These are phyloP conservation scores for Ypsolopha sequella DNA, from an alignment of 2,888 invertebrate genomes.

Conservation along the genomic window DNA sequence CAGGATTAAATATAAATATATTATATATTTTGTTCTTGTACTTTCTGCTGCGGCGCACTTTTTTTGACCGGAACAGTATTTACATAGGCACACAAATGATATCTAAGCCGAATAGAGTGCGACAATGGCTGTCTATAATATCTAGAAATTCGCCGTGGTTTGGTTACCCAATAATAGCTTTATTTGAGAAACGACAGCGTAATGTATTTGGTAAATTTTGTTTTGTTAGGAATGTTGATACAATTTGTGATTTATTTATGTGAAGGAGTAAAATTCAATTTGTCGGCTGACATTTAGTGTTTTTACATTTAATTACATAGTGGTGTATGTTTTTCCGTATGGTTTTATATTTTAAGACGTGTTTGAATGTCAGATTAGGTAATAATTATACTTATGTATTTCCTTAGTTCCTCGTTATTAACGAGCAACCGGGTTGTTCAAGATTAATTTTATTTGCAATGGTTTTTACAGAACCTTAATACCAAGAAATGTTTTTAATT, in stretches of 20 bases:
- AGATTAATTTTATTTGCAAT: too few relatives aligned
- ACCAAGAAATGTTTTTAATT: too few relatives aligned
- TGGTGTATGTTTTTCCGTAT: too few relatives aligned
- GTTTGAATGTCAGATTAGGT: too few relatives aligned
- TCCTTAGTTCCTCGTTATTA: too few relatives aligned
- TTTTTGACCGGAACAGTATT: neutral
- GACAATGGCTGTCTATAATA: conserved; percentile 15
- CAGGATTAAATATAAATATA: neutral
- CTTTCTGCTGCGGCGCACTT: neutral
- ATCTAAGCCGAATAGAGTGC: neutral
- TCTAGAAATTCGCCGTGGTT: conserved; percentile 8
- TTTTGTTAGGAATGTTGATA: neutral
- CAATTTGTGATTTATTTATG: neutral
- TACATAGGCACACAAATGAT: conserved; percentile 11
- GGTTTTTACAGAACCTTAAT: too few relatives aligned
- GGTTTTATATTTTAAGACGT: too few relatives aligned
- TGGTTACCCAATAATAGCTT: conserved; percentile 3
- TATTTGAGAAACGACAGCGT: conserved; percentile 1
- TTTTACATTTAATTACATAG: neutral
- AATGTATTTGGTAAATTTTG: neutral
- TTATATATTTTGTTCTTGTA: neutral
- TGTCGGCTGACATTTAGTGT: neutral
- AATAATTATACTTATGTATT: too few relatives aligned
- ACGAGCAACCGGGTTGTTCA: too few relatives aligned
- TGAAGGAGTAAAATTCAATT: neutral